Base-by-base conservation (phyloP, 2,113 vertebrate genomes). In the Todiramphus chloris region DNA sequence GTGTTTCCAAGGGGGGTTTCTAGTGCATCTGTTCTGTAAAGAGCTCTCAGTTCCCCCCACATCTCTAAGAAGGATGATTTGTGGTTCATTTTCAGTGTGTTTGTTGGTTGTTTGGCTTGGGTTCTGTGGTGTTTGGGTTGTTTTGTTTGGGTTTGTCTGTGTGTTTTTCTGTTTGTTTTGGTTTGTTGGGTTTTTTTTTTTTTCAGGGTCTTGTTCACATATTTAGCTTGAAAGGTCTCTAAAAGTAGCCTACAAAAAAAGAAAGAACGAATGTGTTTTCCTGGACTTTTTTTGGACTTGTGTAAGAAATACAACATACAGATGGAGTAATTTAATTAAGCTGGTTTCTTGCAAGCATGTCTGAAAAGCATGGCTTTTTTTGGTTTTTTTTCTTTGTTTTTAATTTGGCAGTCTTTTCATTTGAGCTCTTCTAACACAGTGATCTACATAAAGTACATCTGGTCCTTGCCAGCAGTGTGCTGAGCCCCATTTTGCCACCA, bases 401-500 rank as follows among this genome's bases (percentile, higher is more conserved):
- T 84, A 64, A 92, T 92, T 89, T 89, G 64, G 27, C 80, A 72
- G 30, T 56, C 23, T 84, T 96, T 92, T 83, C 41, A 9, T 80
- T 91, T 82, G 44, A 66, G 13, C 39, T 82, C 31, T 64, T 91
- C 35, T 84, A 44, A 58, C 73, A 76, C 62, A 87, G 13, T 81
- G 62, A 48, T 72, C 83, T 75, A 13, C 78, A 68, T 43, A 50
- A 92, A 82, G 43, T 68, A 87, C 80, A 87, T 94, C 64, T 96
- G 89, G 68, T 87, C 73, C 35, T 92, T 43, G 16, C 66, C 79
- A 11, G 33, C 85, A 89, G 33, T 82, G 73, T 83, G 60, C 68
- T 80, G 75, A 88, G 72, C 20, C 56, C 70, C 66, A 35, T 67
- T 96, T 93, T 93, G 89, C 84, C 80, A 68, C 51, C 25, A 37